phyloP scores from a whole-genome alignment of 2,888 invertebrate genomes.

The Andricus quercusramuli region DNA sequence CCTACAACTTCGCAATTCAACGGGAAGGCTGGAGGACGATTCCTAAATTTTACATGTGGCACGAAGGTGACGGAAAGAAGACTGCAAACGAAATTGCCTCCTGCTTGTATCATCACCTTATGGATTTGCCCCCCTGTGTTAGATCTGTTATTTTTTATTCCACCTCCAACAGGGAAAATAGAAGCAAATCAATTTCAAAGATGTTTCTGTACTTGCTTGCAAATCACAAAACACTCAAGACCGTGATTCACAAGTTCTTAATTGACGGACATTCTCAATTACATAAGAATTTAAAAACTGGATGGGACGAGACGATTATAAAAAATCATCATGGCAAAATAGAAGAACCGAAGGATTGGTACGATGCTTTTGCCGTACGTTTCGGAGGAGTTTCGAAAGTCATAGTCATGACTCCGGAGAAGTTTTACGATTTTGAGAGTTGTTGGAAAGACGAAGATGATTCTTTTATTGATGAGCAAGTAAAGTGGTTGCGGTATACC shows the following conservation, averaged over 20 bases:
- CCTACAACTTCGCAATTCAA: slow-evolving; percentile 50
- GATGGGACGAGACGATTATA: slow-evolving; percentile 37
- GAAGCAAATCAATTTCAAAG: neutral
- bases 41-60: slow-evolving; percentile 59
- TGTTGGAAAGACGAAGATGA: neutral
- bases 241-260: slow-evolving; percentile 47
- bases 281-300: slow-evolving; percentile 43
- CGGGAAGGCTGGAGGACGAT: neutral
- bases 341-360: slow-evolving; percentile 48
- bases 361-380: neutral
- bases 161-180: slow-evolving; percentile 36
- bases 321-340: slow-evolving; percentile 20
- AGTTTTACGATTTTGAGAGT: neutral
- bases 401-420: slow-evolving; percentile 35
- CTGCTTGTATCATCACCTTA: slow-evolving; percentile 49
- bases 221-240: slow-evolving; percentile 32
- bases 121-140: neutral
- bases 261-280: slow-evolving; percentile 47
- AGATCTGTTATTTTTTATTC: slow-evolving; percentile 39
- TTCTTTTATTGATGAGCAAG: slow-evolving; percentile 35
- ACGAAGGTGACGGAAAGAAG: slow-evolving; percentile 53
- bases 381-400: no score
- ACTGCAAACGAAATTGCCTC: slow-evolving; percentile 57
- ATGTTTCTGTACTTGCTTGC: neutral
- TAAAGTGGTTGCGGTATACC: slow-evolving; percentile 40